phyloP scores from a whole-genome alignment of 2,888 invertebrate species.

The Mesorhabditis spiculigera region DNA sequence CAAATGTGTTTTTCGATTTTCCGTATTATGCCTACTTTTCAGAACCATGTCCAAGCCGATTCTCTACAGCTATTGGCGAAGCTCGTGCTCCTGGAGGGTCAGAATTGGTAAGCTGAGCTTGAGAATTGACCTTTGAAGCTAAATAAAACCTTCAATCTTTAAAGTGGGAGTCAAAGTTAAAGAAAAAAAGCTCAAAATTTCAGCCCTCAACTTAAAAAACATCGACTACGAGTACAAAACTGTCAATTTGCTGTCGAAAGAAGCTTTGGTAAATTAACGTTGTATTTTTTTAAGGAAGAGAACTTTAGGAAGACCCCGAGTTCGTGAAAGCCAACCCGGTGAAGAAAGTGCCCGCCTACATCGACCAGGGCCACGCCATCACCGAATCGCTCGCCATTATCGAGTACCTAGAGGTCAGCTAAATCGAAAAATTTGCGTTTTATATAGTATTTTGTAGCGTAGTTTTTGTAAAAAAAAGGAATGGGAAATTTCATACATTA shows the following conservation, averaged over 20 bases:
- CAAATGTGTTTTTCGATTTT: no score
- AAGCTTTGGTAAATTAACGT: no score
- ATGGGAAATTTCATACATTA: no score
- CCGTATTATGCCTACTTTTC: no score
- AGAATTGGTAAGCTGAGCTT: slow-evolving; percentile 69
- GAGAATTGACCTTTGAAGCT: no score
- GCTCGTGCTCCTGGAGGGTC: slow-evolving; percentile 90
- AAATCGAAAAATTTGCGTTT: no score
- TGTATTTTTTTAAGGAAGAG: no score
- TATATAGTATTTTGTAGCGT: no score
- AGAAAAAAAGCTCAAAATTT: slow-evolving; percentile 41
- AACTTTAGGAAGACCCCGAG: slow-evolving; percentile 33
- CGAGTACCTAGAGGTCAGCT: slow-evolving; percentile 89
- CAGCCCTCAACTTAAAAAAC: slow-evolving; percentile 85
- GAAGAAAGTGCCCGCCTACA: slow-evolving; percentile 86
- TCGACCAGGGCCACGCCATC: slow-evolving; percentile 67
- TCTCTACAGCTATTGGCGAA: slow-evolving; percentile 86
- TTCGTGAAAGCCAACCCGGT: slow-evolving; percentile 84
- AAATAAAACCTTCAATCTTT: background rate
- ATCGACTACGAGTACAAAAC: slow-evolving; percentile 78
- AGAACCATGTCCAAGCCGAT: slow-evolving; percentile 37
- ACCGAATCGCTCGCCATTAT: slow-evolving; percentile 76
- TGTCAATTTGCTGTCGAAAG: slow-evolving; percentile 62
- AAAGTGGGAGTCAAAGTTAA: background rate
- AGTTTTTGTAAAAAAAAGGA: no score